Base-by-base conservation (phyloP, 92 coral and sea anemone genomes). In the Epizoanthus stellaris region DNA sequence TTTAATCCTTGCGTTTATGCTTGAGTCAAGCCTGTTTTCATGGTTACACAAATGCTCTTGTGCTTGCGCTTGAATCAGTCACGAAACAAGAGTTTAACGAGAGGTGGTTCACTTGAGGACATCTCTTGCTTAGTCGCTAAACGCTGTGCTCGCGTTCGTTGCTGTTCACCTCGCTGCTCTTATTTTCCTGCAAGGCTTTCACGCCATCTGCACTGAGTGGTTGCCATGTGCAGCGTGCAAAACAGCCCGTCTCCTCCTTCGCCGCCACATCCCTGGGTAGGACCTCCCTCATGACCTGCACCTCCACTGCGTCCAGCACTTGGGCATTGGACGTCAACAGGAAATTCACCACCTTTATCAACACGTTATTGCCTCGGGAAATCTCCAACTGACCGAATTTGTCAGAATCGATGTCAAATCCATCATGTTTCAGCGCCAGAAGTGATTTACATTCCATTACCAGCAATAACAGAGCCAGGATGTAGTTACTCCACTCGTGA, bases 231-330 rank as follows among this genome's bases (percentile, higher is more conserved):
- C 57, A 57, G 20, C 68, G 30, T 14, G 68, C 36, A 34, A 19
- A 15, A 23, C 59, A 36, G 15, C 83, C 70, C 5, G 43, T 34
- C 90, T 69, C 73, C 52, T 70, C 90, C 80, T 74, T 65, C 36
- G 82, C 88, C 5, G 88, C 88, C 40, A 84, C 73, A 60, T 60
- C 53, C 17, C 20, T 34, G 9, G 82, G 82, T 4, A 84, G 71
- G 5, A 61, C 52, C 52, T 74, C 36, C 67, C 70, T 84, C 83
- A 84, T 84, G 14, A 84, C 59, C 74, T 84, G 88, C 73, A 84
- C 88, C 61, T 84, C 88, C 70, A 84, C 49, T 17, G 73, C 88
- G 30, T 84, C 82, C 3, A 73, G 73, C 47, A 84, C 59, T 10
- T 73, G 65, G 60, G 88, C 65, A 39, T 84, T 84, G 21, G 88